Conservation (phyloP, 2,888 invertebrate genomes). For the Caenorhabditis drosophilae region DNA sequence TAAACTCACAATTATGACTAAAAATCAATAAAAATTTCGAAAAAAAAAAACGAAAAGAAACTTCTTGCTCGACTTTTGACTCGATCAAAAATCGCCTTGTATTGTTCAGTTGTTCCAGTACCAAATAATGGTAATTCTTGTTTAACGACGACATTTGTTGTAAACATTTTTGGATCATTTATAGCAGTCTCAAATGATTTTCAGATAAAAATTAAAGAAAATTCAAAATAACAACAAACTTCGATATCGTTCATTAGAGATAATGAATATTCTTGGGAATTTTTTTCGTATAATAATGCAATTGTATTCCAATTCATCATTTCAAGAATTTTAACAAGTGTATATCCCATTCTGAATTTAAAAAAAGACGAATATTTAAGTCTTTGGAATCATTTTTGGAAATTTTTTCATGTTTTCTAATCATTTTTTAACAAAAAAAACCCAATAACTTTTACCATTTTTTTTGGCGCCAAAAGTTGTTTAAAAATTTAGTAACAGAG, state of each 20-base stretch:
- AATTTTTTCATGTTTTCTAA: no score
- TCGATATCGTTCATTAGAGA: constrained; percentile 35
- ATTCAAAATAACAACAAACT: neutral
- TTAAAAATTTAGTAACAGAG: no score
- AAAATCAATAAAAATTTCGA: no score
- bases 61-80: constrained; percentile 18
- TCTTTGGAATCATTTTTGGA: no score
- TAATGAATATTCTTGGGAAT: constrained; percentile 21
- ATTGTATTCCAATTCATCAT: constrained; percentile 36
- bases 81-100: constrained; percentile 8
- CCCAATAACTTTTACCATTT: no score
- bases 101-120: no score
- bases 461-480: no score
- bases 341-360: constrained; percentile 32
- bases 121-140: no score
- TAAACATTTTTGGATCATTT: neutral
- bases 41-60: no score
- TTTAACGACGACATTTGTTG: neutral
- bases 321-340: constrained; percentile 33
- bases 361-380: no score
- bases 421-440: no score
- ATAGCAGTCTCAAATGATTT: neutral
- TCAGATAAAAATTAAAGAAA: neutral
- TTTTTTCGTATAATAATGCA: constrained; percentile 22
- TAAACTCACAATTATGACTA: neutral